Evolutionary conservation across 2,797 vertebrate species (phyloP).

Genomic region (Catamblyrhynchus diadema): DNA sequence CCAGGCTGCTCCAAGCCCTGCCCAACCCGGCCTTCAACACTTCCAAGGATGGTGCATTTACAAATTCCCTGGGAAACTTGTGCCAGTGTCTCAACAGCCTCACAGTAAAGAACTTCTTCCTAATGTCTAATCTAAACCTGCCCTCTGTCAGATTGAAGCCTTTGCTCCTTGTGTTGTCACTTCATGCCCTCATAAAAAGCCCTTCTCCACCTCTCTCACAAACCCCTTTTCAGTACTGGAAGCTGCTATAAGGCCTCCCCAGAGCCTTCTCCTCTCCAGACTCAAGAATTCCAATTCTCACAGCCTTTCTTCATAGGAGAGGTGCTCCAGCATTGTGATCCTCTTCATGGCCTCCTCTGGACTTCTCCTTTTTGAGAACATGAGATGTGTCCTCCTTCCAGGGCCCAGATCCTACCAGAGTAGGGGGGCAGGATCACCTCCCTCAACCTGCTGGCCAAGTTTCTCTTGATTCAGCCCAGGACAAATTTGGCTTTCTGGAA

Average conservation of each 20-base stretch:
- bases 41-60: background rate
- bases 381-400: background rate
- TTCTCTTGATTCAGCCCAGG: background rate
- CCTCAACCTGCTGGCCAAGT: fast-evolving
- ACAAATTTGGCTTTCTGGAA: background rate
- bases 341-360: background rate
- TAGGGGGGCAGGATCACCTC: too few relatives aligned
- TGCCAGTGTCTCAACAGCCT: background rate
- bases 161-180: background rate
- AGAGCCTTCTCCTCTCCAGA: background rate
- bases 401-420: background rate
- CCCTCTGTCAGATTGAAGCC: background rate
- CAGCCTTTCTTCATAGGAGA: background rate
- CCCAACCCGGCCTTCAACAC: too few relatives aligned
- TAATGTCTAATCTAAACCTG: background rate
- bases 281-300: background rate
- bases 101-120: background rate
- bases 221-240: background rate
- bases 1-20: background rate
- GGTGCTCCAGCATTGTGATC: background rate
- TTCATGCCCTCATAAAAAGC: background rate
- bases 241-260: background rate
- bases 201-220: background rate
- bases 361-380: background rate
- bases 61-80: background rate